Conservation (phyloP, 2,888 invertebrate species). For the Epiblema foenella region DNA sequence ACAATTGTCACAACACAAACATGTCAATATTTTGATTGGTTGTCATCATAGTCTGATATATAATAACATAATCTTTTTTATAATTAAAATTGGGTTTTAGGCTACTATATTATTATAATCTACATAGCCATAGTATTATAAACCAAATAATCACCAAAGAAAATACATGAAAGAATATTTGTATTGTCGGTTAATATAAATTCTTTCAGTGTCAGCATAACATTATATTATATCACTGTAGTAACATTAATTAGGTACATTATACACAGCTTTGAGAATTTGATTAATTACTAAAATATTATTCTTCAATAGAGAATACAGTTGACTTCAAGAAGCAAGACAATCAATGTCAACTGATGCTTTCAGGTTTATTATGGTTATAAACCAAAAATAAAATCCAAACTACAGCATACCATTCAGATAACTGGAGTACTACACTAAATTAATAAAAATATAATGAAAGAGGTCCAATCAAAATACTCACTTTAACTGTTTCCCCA, state of each 20-base stretch:
- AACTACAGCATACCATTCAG: background rate
- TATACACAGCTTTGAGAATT: background rate
- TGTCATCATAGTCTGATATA: constrained; percentile 4
- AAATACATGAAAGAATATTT: background rate
- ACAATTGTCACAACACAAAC: constrained; percentile 60
- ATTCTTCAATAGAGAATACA: background rate
- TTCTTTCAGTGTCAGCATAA: background rate
- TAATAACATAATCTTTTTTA: background rate
- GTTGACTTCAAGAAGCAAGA: constrained; percentile 10
- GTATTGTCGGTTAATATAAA: background rate
- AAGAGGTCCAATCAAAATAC: constrained; percentile 25
- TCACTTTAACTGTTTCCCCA: constrained; percentile 93
- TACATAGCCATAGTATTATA: background rate
- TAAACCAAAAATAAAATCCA: constrained; percentile 4
- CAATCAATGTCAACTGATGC: constrained; percentile 7
- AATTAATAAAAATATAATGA: background rate
- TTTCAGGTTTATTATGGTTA: constrained; percentile 7
- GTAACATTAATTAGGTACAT: background rate
- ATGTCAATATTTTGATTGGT: constrained; percentile 68
- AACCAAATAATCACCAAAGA: background rate
- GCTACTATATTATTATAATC: background rate
- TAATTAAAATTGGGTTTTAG: background rate
- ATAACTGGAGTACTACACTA: background rate
- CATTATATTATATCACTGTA: background rate
- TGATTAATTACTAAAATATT: background rate